Base-by-base conservation (phyloP, 2,888 invertebrate genomes). In the Oegoconia quadripuncta region DNA sequence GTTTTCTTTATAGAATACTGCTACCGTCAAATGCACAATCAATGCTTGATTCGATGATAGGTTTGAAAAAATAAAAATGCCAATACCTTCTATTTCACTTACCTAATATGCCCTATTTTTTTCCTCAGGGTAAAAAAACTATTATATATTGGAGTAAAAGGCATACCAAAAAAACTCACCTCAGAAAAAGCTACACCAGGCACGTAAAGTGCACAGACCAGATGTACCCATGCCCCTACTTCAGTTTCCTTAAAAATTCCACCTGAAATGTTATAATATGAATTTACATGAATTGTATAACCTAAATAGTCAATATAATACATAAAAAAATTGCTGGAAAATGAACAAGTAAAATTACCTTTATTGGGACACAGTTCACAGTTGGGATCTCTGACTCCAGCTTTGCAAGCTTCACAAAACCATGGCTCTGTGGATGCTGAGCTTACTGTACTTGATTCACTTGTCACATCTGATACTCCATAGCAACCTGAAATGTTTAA, bases 321-420 rank as follows among this genome's bases (percentile, higher is more conserved):
- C 4, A 5, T 12, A 26, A 11, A 11, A 11, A 11, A n/a, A 4
- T 6, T 11, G 2, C 26, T 26, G 26, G 26, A 26, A 26, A 4
- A 26, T 26, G 11, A 26, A n/a, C 26, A n/a, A 26, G 9, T 26
- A 11, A 6, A 26, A 28, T 13, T 66, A 82, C 93, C 94, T 67
- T 90, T 91, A 72, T 97, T 97, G 0, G 99, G 99, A 70, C 99
- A 99, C 11, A 99, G 87, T 82, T 99, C 98, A 75, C 99, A 99
- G 23, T 91, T 91, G 0, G 98, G 98, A 71, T 95, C 93, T 9
- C 89, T 91, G 9, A 95, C 93, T 0, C 96, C 97, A 13, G 97
- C 97, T 59, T 95, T 94, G 67, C 99, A 99, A 3, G 98, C 96
- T 75, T 99, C 99, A 87, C 99, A 99, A 79, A 99, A 99, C 99